These are phyloP conservation scores for Orientallactaga sibirica DNA, from an alignment of 2,797 vertebrate genomes.

Conservation along the genomic window DNA sequence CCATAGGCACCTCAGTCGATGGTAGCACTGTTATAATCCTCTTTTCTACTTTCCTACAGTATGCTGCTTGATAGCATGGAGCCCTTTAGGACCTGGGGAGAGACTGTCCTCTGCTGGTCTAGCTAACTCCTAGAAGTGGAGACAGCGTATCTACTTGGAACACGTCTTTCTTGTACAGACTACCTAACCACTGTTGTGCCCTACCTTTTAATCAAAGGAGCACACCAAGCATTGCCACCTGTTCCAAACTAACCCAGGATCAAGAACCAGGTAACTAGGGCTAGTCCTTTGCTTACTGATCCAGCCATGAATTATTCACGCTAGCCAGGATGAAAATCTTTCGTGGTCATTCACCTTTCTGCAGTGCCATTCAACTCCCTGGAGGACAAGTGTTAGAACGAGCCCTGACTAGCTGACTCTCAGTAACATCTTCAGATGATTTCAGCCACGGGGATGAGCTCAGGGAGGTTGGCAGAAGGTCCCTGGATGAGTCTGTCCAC, in stretches of 20 bases:
- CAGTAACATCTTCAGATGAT: background rate
- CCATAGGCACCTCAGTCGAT: background rate
- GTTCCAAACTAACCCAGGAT: background rate
- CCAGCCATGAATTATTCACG: background rate
- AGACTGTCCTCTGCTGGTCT: background rate
- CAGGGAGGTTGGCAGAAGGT: background rate
- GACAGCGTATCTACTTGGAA: background rate
- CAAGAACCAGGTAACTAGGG: background rate
- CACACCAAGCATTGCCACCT: background rate
- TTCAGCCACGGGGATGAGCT: background rate
- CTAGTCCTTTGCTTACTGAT: fast-evolving
- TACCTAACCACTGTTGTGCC: background rate
- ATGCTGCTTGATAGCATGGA: background rate
- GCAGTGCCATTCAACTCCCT: background rate
- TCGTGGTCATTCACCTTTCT: background rate
- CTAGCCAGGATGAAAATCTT: background rate
- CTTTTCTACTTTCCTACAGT: background rate
- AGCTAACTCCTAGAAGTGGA: background rate
- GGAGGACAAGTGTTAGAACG: background rate
- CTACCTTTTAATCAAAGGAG: background rate
- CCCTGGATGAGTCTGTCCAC: background rate
- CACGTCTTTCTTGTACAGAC: background rate
- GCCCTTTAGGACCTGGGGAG: background rate
- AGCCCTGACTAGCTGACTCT: background rate
- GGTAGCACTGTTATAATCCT: background rate